These are phyloP conservation scores for Cranoglanis bouderius DNA, from an alignment of 2,113 vertebrate species.

Conservation along the genomic window DNA sequence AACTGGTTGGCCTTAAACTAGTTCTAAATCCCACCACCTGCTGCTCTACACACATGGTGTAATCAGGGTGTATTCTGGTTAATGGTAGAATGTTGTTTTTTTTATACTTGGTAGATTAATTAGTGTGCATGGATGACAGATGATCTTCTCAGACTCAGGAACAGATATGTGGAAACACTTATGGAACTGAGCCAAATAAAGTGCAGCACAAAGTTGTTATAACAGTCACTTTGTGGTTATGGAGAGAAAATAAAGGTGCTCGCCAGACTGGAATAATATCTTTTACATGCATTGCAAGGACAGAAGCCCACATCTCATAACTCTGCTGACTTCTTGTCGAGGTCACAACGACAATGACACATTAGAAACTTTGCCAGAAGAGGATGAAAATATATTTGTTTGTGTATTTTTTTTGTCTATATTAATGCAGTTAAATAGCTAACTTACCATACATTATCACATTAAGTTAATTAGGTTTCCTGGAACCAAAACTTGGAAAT, in stretches of 20 bases:
- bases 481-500: not conserved
- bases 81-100: not conserved
- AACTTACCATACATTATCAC: not conserved
- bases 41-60: not conserved
- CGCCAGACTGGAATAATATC: not conserved
- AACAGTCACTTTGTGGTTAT: not conserved
- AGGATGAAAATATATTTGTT: too few relatives aligned
- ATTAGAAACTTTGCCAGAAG: too few relatives aligned
- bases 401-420: not conserved
- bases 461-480: not conserved
- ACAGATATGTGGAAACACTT: not conserved
- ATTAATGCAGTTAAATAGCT: not conserved
- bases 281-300: not conserved
- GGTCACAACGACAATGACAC: not conserved
- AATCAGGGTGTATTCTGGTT: not conserved
- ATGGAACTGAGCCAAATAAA: not conserved
- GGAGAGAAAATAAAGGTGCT: too few relatives aligned
- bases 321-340: not conserved
- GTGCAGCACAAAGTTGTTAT: not conserved
- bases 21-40: not conserved
- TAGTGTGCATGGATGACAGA: not conserved
- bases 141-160: not conserved
- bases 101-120: not conserved
- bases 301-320: not conserved
- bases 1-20: not conserved